Base-by-base conservation (phyloP, 2,888 invertebrate species). In the Biston betularia region DNA sequence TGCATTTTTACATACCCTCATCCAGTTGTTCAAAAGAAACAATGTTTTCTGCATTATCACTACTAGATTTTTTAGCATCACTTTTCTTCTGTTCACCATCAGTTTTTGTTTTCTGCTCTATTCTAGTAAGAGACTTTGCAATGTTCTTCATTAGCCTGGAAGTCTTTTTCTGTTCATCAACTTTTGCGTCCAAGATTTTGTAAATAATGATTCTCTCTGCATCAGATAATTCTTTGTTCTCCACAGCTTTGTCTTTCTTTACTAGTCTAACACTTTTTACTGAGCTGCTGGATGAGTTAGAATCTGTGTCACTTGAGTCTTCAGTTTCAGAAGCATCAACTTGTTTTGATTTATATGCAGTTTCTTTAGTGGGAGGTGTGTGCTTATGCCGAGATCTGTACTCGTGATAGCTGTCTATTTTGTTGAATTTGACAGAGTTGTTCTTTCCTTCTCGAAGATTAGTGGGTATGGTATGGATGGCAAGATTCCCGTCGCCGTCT, bases 381-480 rank as follows among this genome's bases (percentile, higher is more conserved):
- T 93, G 93, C 73, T 89, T 91, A 66, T 92, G 92, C 0, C 89
- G 81, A 1, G 92, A 91, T 55, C 93, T 84, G 70, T 93, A 93
- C 74, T 93, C 92, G 50, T 93, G 92, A 70, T 93, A 93, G 69
- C 88, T 91, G 67, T 92, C 90, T 6, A 87, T 83, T 75, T 87
- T 81, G 73, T 88, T 88, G 63, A 93, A 92, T 69, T 90, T 92
- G 0, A 93, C 92, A 48, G 80, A 79, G 62, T 89, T 90, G n/a
- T 80, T 69, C 66, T 87, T 89, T 0, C 79, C 79, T 53, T 82
- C 85, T 54, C 81, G 85, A 1, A 83, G 69, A 24, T 79, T 77
- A 9, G 84, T 89, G 0, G 92, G 89, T 73, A 93, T 87, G 1
- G 90, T 86, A 69, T 93, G 93, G 11, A 92, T 82, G 10, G 88